Evolutionary conservation across 2,888 invertebrate species (phyloP), one percentile per base, ranked within the genome.

Genomic region (Cheilosia vernalis): DNA sequence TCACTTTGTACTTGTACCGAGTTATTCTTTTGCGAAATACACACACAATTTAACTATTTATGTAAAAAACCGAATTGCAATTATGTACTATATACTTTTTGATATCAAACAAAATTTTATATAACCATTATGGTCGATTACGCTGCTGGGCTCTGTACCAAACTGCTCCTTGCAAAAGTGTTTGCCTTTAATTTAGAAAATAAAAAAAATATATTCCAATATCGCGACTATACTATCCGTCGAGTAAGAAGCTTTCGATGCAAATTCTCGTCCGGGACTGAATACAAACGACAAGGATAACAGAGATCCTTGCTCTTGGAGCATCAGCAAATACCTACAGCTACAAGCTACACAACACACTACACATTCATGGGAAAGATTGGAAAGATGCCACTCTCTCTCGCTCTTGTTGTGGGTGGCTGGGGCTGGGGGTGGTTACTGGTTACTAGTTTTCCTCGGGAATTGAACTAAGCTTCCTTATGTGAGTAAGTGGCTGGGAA

Each of bases 211-310:
- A 2, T 67, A 56, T 67, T 81, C 70, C 81, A 72, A 67, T 72
- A 53, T 72, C 81, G 83, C 80, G 80, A 70, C 63, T 58, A 64
- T 49, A 58, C 70, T 44, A 51, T 56, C 76, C 81, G 66, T 70
- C 76, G 67, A 81, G 67, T 81, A 74, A 85, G 85, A 55, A 88
- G 88, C 88, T 87, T 87, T 87, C 89, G 87, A 89, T 89, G 89
- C 89, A 90, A 90, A 89, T 89, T 91, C 90, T 91, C 90, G 89
- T 91, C 91, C 91, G 90, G 91, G 91, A 91, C 91, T 91, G 89
- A 89, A 88, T 85, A 81, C 76, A 76, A 85, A 85, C 80, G 81
- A 77, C 74, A 72, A 77, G 81, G 85, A 85, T 85, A 85, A 85
- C 85, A 81, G 81, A 85, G 85, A 85, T 85, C 66, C 76, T 80